These are phyloP conservation scores for Struthidea cinerea DNA, from an alignment of 2,113 vertebrate genomes.

Conservation along the genomic window DNA sequence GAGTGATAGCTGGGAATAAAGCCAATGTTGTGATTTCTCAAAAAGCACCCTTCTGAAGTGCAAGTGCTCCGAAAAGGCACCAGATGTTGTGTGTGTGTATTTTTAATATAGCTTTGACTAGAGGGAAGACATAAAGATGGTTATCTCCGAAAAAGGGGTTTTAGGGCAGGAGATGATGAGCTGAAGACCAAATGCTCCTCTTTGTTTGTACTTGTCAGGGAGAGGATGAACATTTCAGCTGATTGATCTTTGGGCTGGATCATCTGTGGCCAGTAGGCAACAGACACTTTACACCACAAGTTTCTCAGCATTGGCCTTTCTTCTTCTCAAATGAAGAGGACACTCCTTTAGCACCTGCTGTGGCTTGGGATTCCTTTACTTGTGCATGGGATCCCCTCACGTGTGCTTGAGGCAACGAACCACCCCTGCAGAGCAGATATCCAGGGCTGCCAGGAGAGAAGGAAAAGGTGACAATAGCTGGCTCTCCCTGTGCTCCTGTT, in stretches of 20 bases:
- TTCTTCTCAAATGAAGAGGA: neutral
- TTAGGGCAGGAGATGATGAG: neutral
- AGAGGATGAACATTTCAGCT: neutral
- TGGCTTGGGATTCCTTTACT: neutral
- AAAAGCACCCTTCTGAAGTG: constrained; percentile 39
- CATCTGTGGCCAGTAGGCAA: neutral
- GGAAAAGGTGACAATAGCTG: neutral
- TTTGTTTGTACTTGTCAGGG: neutral
- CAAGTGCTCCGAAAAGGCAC: constrained; percentile 11
- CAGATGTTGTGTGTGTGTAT: constrained; percentile 25
- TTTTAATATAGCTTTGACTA: constrained; percentile 24
- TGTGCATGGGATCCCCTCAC: neutral
- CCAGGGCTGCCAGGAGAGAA: neutral
- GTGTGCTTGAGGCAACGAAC: neutral
- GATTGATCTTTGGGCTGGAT: neutral
- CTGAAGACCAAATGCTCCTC: neutral
- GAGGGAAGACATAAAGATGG: neutral
- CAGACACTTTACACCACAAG: neutral
- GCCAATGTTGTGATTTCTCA: constrained; percentile 22
- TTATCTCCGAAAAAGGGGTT: neutral
- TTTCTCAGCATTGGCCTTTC: neutral
- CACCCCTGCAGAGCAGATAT: neutral
- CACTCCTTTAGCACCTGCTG: neutral
- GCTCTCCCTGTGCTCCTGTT: neutral
- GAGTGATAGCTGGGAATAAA: constrained; percentile 54